Base-by-base conservation (phyloP, 23 tunicate species). In the Halocynthia roretzi region DNA sequence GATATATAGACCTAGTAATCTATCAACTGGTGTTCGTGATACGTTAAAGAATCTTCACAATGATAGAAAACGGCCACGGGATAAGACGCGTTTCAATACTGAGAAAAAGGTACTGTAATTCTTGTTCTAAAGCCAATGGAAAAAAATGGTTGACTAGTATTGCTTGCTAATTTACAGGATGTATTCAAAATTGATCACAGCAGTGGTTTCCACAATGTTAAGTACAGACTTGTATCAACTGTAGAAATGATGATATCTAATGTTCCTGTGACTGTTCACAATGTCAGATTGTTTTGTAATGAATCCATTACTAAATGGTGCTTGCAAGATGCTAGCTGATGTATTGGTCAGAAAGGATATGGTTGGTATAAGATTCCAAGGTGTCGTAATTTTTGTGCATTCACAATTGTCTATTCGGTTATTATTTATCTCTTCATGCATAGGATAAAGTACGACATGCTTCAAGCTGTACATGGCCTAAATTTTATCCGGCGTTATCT, bases 31-130 rank as follows among this genome's bases (percentile, higher is more conserved):
- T 8, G 19, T 20, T 20, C 10, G 40, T 8, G 40, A 75, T 21
- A 75, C 79, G 10, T 75, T 75, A 21, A 54, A 53, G 19, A 75
- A 75, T 56, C 53, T 56, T 21, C 79, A 75, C 22, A 52, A 75
- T 75, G 21, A 52, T 14, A 54, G 14, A 5, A 75, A 53, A 17
- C 79, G 79, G 12, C 64, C 64, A 2, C 63, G 79, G 5, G 79
- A 75, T 53, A 75, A 75, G 19, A 56, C 21, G 2, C 54, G 79
- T 12, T 53, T 53, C 21, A 9, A 52, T 12, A 52, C 21, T 5
- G 64, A 54, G 56, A 52, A 12, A 14, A 56, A 65, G 70, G 70
- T 65, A 65, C 17, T 1, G 17, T 58, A 58, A 15, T 58, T 14
- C 63, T 58, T 58, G 17, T 58, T n/a, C 17, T 58, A 14, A 58